Conservation (phyloP, 2,888 invertebrate species). For the Myopa testacea region DNA sequence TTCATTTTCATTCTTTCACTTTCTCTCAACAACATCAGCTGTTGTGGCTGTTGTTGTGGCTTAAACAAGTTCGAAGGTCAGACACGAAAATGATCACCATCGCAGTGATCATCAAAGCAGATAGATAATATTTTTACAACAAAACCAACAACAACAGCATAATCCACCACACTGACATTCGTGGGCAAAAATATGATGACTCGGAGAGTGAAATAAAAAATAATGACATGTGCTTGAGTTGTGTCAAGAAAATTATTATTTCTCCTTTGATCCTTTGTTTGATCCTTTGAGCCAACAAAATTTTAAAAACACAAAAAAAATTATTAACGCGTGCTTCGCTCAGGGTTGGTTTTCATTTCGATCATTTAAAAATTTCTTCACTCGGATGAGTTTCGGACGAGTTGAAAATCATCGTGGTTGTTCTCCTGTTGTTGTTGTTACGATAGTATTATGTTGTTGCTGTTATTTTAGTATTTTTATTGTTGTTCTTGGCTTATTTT, state of each 20-base stretch:
- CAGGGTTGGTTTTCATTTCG: background rate
- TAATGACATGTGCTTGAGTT: conserved; percentile 38
- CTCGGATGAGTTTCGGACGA: too few species aligned
- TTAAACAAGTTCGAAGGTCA: background rate
- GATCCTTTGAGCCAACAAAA: background rate
- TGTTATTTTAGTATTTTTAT: background rate
- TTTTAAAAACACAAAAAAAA: background rate
- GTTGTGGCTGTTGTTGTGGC: background rate
- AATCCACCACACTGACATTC: background rate
- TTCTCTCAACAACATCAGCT: conserved; percentile 26
- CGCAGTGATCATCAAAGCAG: background rate
- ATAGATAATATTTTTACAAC: background rate
- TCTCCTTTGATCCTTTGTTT: conserved; percentile 9
- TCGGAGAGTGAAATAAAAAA: background rate
- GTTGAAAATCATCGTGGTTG: too few species aligned
- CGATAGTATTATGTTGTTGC: background rate
- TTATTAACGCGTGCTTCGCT: conserved; percentile 29
- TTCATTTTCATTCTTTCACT: conserved; percentile 10
- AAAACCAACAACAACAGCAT: background rate
- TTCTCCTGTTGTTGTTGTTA: background rate
- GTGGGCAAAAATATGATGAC: conserved; percentile 22
- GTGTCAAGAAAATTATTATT: conserved; percentile 35
- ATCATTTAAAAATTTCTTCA: background rate
- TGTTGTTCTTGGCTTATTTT: too few species aligned
- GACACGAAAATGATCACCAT: background rate